Conservation (phyloP, 2,113 vertebrate genomes). For the Salvelinus namaycush region DNA sequence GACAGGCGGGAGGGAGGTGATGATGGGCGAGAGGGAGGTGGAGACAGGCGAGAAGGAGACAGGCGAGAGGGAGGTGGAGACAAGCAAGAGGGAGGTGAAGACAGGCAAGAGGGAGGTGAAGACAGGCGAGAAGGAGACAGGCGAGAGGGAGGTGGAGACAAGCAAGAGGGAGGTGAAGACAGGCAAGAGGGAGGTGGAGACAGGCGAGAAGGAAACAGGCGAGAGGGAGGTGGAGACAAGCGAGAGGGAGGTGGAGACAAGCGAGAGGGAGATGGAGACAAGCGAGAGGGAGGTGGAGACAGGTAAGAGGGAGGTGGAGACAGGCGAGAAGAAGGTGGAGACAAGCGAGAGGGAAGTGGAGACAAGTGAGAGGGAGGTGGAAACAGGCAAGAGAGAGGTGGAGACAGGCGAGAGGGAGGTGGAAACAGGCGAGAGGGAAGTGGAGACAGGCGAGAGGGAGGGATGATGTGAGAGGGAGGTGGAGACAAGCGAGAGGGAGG, state of each 20-base stretch:
- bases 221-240: constrained; percentile 10
- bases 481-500: constrained; percentile 29
- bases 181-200: too few species aligned
- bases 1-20: constrained; percentile 16
- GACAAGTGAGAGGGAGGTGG: too few species aligned
- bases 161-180: constrained; percentile 5
- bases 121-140: neutral
- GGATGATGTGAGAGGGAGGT: neutral
- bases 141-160: constrained; percentile 41
- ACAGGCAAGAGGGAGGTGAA: constrained; percentile 1
- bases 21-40: constrained; percentile 8
- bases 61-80: too few species aligned
- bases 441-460: neutral
- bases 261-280: constrained; percentile 11
- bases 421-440: constrained; percentile 7
- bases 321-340: constrained; percentile 35
- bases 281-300: constrained; percentile 7
- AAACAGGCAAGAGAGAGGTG: neutral
- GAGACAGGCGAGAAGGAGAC: constrained; percentile 28
- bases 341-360: too few species aligned
- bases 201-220: too few species aligned
- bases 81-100: neutral
- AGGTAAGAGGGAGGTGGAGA: constrained; percentile 21
- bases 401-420: neutral
- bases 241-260: neutral